Evolutionary conservation across 2,888 invertebrate species (phyloP).

Genomic region (Limnephilus lunatus): DNA sequence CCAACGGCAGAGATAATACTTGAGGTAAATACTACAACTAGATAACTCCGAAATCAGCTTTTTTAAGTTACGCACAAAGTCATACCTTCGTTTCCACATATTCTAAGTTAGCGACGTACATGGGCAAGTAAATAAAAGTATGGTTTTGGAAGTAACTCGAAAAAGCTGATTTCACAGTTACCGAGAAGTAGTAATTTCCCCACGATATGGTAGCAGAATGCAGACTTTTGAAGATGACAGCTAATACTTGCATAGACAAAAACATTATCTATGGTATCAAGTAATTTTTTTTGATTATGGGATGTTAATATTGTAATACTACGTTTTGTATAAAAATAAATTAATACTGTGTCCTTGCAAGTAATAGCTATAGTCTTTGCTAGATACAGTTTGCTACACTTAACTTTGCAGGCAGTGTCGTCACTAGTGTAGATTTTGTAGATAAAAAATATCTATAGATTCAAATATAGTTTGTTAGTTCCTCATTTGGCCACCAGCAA

Average conservation of each 20-base stretch:
- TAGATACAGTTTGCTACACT: background rate
- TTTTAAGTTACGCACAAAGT: no score
- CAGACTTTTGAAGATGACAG: background rate
- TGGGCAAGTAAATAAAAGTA: no score
- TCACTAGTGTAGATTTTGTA: background rate
- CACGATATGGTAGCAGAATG: background rate
- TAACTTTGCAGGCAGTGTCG: background rate
- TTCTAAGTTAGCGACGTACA: no score
- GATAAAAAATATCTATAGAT: background rate
- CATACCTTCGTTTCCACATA: no score
- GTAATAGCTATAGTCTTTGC: background rate
- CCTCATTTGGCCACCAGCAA: background rate
- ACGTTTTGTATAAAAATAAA: background rate
- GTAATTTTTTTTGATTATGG: background rate
- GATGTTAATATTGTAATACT: background rate
- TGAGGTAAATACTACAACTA: no score
- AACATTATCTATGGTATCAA: background rate
- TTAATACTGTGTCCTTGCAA: background rate
- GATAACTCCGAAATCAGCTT: no score
- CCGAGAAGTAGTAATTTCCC: no score
- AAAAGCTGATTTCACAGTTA: no score
- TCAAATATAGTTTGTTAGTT: background rate
- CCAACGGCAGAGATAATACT: background rate
- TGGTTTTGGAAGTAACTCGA: no score
- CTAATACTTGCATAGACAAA: background rate